Percentiles rank a stretch among this genome's conserved stretches.
These are phyloP conservation scores for Hydrolagus colliei DNA, from an alignment of 2,797 vertebrate species.

Conservation along the genomic window DNA sequence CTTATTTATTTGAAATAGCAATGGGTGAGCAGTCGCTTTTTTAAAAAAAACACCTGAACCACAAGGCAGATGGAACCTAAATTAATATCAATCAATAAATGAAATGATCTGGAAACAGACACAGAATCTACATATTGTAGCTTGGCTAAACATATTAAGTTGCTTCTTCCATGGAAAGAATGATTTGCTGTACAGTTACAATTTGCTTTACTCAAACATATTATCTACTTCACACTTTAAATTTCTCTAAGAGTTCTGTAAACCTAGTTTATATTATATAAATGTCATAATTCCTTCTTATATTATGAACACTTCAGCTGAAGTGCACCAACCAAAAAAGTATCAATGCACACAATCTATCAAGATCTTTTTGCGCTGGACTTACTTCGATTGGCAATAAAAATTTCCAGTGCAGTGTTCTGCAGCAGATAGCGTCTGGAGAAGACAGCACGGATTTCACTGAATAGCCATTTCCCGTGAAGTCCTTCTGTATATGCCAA, in stretches of 20 bases:
- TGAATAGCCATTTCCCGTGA: constrained; percentile 96
- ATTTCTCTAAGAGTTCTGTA: background rate
- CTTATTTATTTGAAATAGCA: too few species aligned
- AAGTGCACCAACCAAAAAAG: background rate
- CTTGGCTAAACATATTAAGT: too few species aligned
- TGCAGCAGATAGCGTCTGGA: constrained; percentile 91
- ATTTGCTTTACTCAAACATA: too few species aligned
- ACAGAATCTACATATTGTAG: too few species aligned
- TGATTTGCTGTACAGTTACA: too few species aligned
- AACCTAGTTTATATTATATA: background rate
- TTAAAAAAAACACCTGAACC: too few species aligned
- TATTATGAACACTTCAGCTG: background rate
- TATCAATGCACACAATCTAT: background rate
- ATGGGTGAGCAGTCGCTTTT: too few species aligned
- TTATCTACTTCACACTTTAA: background rate
- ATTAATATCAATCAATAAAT: too few species aligned
- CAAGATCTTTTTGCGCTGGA: background rate
- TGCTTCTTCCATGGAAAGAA: too few species aligned
- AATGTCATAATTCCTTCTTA: background rate
- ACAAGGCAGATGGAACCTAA: too few species aligned
- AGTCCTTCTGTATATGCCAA: constrained; percentile 86
- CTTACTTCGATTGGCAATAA: constrained; percentile 95
- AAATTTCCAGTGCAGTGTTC: constrained; percentile 92
- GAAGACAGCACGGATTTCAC: constrained; percentile 85
- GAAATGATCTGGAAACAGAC: too few species aligned